Conservation (phyloP, 1,140 invertebrate species). For the Helicoverpa zea region DNA sequence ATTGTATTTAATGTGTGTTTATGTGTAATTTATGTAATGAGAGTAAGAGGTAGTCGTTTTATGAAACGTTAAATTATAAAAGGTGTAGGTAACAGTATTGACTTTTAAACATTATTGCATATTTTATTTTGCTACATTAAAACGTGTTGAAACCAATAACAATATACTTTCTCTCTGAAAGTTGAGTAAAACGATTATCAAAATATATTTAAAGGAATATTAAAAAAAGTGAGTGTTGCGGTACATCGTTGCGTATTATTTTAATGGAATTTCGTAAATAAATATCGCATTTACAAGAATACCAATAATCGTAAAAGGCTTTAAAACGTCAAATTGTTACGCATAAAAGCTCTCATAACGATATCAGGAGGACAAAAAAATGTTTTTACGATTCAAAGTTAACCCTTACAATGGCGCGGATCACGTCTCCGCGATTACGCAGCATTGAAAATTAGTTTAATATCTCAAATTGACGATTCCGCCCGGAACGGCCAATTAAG, state of each 20-base stretch:
- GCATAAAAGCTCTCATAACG: constrained; percentile 16
- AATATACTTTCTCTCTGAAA: constrained; percentile 33
- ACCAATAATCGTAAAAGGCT: constrained; percentile 36
- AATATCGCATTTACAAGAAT: constrained; percentile 40
- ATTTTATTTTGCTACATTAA: constrained; percentile 7
- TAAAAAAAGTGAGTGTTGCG: constrained; percentile 17
- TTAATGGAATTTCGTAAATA: constrained; percentile 25
- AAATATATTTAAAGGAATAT: constrained; percentile 31
- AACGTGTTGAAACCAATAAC: background rate
- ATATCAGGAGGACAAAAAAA: constrained; percentile 15
- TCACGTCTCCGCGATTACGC: constrained; percentile 78
- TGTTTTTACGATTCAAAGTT: constrained; percentile 45
- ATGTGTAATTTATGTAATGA: background rate
- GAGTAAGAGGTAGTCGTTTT: background rate
- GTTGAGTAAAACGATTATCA: constrained; percentile 10
- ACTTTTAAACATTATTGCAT: background rate
- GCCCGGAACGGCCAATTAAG: constrained; percentile 83
- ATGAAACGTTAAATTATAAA: constrained; percentile 16
- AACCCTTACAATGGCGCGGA: constrained; percentile 54
- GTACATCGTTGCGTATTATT: constrained; percentile 22
- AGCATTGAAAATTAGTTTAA: constrained; percentile 86
- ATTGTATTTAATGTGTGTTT: too few relatives aligned
- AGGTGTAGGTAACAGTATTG: background rate
- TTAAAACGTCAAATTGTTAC: constrained; percentile 35
- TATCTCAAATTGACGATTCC: constrained; percentile 83